Percentiles rank a stretch among this genome's conserved stretches.
These are phyloP conservation scores for Uropetala carovei DNA, from an alignment of 2,888 invertebrate species.

Conservation along the genomic window DNA sequence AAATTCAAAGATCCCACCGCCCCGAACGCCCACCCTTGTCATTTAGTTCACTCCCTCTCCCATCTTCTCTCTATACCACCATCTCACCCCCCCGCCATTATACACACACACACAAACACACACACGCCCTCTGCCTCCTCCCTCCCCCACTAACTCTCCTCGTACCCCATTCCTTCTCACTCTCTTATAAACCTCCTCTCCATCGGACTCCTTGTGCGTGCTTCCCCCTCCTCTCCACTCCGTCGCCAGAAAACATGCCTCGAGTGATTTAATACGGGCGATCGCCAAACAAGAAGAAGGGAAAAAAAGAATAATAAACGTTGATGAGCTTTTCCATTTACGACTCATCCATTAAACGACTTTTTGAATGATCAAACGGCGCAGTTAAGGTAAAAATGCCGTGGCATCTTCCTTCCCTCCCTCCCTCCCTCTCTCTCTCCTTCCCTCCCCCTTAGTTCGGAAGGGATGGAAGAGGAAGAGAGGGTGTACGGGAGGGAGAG, in stretches of 20 bases:
- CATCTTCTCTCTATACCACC: background rate
- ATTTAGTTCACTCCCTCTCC: background rate
- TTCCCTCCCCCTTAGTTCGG: background rate
- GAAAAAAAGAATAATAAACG: conserved; percentile 61
- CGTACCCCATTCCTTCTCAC: background rate
- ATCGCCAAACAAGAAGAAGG: conserved; percentile 48
- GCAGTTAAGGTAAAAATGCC: conserved; percentile 63
- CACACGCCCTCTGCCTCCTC: background rate
- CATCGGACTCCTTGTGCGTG: background rate
- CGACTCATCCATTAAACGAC: conserved; percentile 63
- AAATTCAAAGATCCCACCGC: conserved; percentile 55
- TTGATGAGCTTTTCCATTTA: conserved; percentile 64
- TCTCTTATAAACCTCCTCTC: background rate
- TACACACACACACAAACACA: no score
- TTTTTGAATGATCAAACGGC: conserved; percentile 64
- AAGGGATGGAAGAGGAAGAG: background rate
- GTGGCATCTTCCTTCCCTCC: background rate
- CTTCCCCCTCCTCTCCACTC: background rate
- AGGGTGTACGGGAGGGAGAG: background rate
- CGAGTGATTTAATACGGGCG: conserved; percentile 56
- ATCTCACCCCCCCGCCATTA: background rate
- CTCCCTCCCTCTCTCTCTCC: no score
- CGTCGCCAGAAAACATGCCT: background rate
- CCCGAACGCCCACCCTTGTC: conserved; percentile 23
- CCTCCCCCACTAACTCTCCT: background rate